Base-by-base conservation (phyloP, 2,113 vertebrate genomes). In the Tupaia tana region DNA sequence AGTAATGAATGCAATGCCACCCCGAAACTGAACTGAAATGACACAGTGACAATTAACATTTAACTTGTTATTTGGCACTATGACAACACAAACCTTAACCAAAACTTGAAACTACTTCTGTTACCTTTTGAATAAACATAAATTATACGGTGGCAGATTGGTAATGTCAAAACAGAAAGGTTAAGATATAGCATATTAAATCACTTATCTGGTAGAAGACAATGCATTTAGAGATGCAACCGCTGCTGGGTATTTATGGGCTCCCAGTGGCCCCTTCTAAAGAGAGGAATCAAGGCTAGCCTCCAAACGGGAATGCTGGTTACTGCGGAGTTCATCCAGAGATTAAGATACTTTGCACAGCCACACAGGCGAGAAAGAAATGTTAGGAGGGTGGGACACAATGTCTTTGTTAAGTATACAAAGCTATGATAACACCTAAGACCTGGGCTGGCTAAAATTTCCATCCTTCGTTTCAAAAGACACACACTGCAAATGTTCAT, bases 101-200 rank as follows among this genome's bases (percentile, higher is more conserved):
- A 97, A 95, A 97, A 96, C 86, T 89, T 79, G 85, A 31, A 90
- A 89, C 29, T 83, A 91, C 85, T 96, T 90, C 74, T 88, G 70
- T 81, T 70, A 54, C 71, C 91, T 95, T 96, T 69, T 84, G 87
- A 78, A 85, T 87, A 79, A 86, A 96, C 84, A 80, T 64, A 95
- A 96, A 90, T 94, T 96, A 95, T 25, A 95, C 12, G 90, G 80
- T 84, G 70, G n/a, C 86, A 93, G 95, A 83, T 1, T 75, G 63
- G 43, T 66, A 86, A 95, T 13, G 27, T 74, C 54, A 96, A 89
- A 54, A 73, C 52, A 1, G 70, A 56, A 56, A 93, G 95, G n/a
- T 94, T 0, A 8, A 93, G 90, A 75, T 93, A 90, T 16, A 78
- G 94, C 67, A 61, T 4, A 85, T 74, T 69, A 84, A 97, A 73